A percentile compares a stretch with the other conserved stretches of the same genome.
Evolutionary conservation across 1,140 invertebrate species (phyloP).

Genomic region (Aphelenchoides avenae): DNA sequence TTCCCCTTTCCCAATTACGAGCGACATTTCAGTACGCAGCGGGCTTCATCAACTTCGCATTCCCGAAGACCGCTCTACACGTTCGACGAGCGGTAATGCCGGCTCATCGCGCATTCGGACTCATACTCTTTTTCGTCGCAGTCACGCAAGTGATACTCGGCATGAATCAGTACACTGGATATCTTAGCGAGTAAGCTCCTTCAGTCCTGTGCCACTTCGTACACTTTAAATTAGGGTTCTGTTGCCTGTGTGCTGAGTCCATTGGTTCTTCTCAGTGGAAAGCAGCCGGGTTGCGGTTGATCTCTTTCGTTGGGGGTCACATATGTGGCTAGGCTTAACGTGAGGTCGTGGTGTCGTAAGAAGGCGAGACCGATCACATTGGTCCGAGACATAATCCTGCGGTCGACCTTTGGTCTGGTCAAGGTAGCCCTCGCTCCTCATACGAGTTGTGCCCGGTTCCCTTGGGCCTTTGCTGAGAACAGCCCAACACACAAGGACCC

Average conservation of each 20-base stretch:
- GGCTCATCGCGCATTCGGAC: slow-evolving; percentile 13
- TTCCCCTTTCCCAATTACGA: background rate
- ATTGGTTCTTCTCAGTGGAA: background rate
- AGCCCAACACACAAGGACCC: too few species aligned
- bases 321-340: too few species aligned
- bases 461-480: too few species aligned
- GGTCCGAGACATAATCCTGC: too few species aligned
- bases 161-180: slow-evolving; percentile 18
- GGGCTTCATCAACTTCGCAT: slow-evolving; percentile 12
- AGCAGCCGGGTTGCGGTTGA: too few species aligned
- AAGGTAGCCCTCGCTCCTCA: too few species aligned
- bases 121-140: slow-evolving; percentile 16
- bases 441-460: too few species aligned
- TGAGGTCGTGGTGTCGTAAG: too few species aligned
- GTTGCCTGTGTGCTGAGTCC: background rate
- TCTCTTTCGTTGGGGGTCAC: too few species aligned
- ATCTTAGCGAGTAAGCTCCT: slow-evolving; percentile 26
- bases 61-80: slow-evolving; percentile 16
- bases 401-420: too few species aligned
- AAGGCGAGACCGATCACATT: too few species aligned
- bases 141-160: slow-evolving; percentile 16
- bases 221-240: slow-evolving; percentile 2
- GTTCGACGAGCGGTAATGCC: slow-evolving; percentile 5
- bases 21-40: slow-evolving; percentile 2
- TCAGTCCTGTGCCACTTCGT: background rate